phyloP scores from a whole-genome alignment of 2,113 vertebrate species.

The Noturus placidus region DNA sequence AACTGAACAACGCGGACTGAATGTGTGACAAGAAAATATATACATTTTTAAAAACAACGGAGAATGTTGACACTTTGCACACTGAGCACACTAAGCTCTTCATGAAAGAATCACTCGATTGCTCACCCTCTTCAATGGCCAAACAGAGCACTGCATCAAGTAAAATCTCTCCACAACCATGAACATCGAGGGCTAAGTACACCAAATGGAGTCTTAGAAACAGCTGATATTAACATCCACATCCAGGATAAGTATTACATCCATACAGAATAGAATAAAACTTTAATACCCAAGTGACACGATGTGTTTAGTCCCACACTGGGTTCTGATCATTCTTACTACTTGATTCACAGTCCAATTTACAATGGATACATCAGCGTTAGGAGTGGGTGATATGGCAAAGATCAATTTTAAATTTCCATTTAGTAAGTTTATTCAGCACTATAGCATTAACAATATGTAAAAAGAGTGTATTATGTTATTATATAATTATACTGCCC shows the following conservation, averaged over 20 bases:
- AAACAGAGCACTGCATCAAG: neutral
- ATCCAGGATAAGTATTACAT: neutral
- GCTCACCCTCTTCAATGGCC: neutral
- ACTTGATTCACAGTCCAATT: neutral
- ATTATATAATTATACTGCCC: neutral
- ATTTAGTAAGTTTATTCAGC: neutral
- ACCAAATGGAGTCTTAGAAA: neutral
- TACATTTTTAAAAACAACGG: neutral
- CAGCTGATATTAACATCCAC: constrained; percentile 34
- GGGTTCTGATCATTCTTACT: neutral
- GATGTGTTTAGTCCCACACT: neutral
- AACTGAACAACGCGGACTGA: neutral
- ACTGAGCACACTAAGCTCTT: neutral
- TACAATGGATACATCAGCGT: neutral
- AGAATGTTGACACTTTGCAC: neutral
- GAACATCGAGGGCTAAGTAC: neutral
- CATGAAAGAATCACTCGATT: neutral
- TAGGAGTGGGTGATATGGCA: neutral
- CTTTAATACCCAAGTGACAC: neutral
- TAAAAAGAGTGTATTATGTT: neutral
- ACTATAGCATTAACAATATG: neutral
- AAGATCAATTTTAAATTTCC: neutral
- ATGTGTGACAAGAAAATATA: neutral
- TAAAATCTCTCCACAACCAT: neutral
- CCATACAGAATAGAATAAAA: neutral